Conservation (phyloP, 2,113 vertebrate genomes). For the Cranoglanis bouderius region DNA sequence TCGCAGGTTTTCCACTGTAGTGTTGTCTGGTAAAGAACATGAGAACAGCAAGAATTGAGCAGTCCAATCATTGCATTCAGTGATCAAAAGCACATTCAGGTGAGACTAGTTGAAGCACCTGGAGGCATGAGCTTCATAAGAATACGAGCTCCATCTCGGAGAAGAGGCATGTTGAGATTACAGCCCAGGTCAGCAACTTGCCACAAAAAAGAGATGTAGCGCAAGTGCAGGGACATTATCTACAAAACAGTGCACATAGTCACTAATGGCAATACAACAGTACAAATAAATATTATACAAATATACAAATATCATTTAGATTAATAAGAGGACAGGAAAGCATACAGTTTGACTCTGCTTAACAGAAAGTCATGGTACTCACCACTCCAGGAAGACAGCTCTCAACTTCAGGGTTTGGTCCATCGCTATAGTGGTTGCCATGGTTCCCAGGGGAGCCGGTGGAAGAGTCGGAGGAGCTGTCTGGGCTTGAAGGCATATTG, state of each 20-base stretch:
- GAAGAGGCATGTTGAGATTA: constrained; percentile 94
- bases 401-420: constrained; percentile 97
- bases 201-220: constrained; percentile 99
- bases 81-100: neutral
- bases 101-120: constrained; percentile 70
- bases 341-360: neutral
- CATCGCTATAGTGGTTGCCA: constrained; percentile 97
- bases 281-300: neutral
- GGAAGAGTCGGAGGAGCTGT: constrained; percentile 98
- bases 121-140: constrained; percentile 99
- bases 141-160: constrained; percentile 94
- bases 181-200: constrained; percentile 98
- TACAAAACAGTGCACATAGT: constrained; percentile 62
- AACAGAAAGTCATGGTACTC: constrained; percentile 52
- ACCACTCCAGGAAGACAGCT: constrained; percentile 99
- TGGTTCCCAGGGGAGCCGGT: constrained; percentile 98
- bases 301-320: neutral
- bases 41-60: neutral
- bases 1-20: constrained; percentile 94
- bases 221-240: constrained; percentile 98
- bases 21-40: constrained; percentile 82
- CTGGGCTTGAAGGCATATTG: constrained; percentile 99
- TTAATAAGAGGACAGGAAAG: neutral
- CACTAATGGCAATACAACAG: neutral
- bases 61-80: neutral